Base-by-base conservation (phyloP, 2,797 vertebrate species). In the Sebastes melanostomus region DNA sequence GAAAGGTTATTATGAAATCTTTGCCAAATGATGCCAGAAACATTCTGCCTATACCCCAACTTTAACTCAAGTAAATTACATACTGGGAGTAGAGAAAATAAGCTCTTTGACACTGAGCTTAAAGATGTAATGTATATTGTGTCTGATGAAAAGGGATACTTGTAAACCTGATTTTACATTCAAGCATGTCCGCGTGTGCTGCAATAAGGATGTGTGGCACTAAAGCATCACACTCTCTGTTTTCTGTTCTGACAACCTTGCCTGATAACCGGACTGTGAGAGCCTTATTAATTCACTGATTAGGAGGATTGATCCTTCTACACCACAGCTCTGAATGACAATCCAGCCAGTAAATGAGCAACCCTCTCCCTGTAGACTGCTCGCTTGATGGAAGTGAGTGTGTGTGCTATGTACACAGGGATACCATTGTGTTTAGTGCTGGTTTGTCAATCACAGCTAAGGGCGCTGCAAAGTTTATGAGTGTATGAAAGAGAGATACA, bases 281-380 rank as follows among this genome's bases (percentile, higher is more conserved):
- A 84, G 29, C 18, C 46, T 65, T 78, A 80, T 86, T 82, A 86
- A 78, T 70, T 73, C 60, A 46, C 42, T 74, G 70, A 85, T 86
- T 83, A 78, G 62, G 69, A 81, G 46, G 10, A 81, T 72, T 85
- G 75, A 81, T 85, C 66, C n/a, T 59, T 60, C 42, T 32, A 42
- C 14, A 36, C 24, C 59, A 27, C n/a, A 58, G 56, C 36, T 80
- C 58, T 61, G 60, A 80, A 80, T 84, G 83, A 80, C 72, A 84
- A 80, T 74, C 78, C 67, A 77, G 58, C 32, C 62, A 66, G 62
- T 68, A 81, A 85, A 79, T 75, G 56, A 83, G 73, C 66, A 73
- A 27, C 68, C 14, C 8, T 58, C 27, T 75, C 75, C 61, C 55
- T 6, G 16, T 66, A 81, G 68, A 59, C 55, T 54, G 27, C 52